These are phyloP conservation scores for Onychostoma macrolepis DNA, from an alignment of 2,113 vertebrate species.

Conservation along the genomic window DNA sequence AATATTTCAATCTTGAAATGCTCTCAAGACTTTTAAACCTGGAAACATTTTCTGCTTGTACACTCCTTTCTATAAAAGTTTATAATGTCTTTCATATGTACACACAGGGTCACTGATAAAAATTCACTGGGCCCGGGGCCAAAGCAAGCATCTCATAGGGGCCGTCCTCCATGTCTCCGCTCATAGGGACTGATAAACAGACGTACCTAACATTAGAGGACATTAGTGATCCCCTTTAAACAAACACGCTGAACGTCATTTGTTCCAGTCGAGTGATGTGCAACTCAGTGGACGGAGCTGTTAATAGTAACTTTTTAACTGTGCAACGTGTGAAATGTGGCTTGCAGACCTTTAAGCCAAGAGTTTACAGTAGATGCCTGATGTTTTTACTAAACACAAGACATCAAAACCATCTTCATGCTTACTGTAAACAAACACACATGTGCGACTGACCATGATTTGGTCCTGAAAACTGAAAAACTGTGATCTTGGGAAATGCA, in stretches of 20 bases:
- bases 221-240: neutral
- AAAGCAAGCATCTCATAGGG: neutral
- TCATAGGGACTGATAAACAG: neutral
- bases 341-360: neutral
- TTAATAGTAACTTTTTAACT: neutral
- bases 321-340: neutral
- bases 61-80: too few relatives aligned
- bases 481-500: neutral
- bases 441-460: neutral
- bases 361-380: neutral
- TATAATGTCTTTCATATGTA: neutral
- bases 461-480: neutral
- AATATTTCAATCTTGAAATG: neutral
- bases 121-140: neutral
- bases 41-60: neutral
- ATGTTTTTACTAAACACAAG: conserved; percentile 5
- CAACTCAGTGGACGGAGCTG: neutral
- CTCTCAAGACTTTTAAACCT: neutral
- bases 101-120: neutral
- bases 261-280: neutral
- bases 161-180: neutral
- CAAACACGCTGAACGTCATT: neutral
- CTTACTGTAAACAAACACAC: neutral
- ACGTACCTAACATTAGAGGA: too few relatives aligned
- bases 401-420: neutral